These are phyloP conservation scores for Columba guinea DNA, from an alignment of 2,797 vertebrate species.

Conservation along the genomic window DNA sequence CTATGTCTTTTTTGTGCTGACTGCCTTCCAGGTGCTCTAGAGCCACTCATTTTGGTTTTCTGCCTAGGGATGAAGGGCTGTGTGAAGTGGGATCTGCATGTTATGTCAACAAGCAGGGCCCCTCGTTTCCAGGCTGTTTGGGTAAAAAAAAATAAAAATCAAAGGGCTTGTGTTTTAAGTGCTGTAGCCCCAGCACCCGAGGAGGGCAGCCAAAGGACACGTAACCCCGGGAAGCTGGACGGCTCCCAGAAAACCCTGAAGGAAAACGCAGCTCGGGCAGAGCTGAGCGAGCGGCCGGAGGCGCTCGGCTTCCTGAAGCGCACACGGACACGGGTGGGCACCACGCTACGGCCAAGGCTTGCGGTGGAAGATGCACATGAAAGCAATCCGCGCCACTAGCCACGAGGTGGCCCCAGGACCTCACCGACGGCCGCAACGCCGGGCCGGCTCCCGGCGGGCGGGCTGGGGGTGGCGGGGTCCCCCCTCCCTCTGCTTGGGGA, in stretches of 20 bases:
- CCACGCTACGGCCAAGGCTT: rapidly evolving
- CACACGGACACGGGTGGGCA: not conserved
- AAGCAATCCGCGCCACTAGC: not conserved
- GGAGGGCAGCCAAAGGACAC: slow-evolving; percentile 19
- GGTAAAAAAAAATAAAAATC: not conserved
- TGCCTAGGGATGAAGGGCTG: not conserved
- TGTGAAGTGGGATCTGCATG: rapidly evolving
- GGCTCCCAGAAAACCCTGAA: not conserved
- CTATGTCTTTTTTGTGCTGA: not conserved
- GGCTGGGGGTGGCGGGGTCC: too few relatives aligned
- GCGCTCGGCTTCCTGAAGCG: not conserved
- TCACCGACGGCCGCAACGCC: not conserved
- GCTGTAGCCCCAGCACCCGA: not conserved
- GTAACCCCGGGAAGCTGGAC: slow-evolving; percentile 17
- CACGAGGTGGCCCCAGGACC: slow-evolving; percentile 61
- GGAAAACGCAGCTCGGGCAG: not conserved
- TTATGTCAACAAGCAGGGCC: not conserved
- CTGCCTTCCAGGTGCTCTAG: not conserved
- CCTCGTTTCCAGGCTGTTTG: not conserved
- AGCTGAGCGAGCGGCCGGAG: not conserved
- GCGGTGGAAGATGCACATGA: too few relatives aligned
- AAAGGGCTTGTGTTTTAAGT: not conserved
- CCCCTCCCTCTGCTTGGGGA: too few relatives aligned
- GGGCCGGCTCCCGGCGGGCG: not conserved
- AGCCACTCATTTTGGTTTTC: not conserved